Base-by-base conservation (phyloP, 2,888 invertebrate species). In the Crioceris asparagi region DNA sequence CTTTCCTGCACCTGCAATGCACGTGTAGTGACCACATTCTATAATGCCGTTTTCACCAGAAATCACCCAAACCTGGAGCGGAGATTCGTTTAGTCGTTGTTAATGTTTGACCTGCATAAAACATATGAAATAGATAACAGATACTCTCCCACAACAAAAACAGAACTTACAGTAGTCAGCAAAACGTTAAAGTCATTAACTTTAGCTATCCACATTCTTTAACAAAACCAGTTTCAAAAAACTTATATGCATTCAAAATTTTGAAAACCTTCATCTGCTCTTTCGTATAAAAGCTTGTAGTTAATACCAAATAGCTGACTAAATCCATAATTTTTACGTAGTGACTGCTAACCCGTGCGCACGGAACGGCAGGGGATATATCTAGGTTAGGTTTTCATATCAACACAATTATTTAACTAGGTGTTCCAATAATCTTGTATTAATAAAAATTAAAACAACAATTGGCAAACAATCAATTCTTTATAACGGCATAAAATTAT, bases 21-120 rank as follows among this genome's bases (percentile, higher is more conserved):
- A n/a, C n/a, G n/a, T 21, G 46, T 46, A 48, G 18, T 48, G 46
- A 10, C 39, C 43, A 29, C 16, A 35, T 17, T 25, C 11, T 16
- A 11, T n/a, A n/a, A n/a, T n/a, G n/a, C n/a, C n/a, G n/a, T n/a
- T n/a, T n/a, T n/a, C n/a, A n/a, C n/a, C n/a, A n/a, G n/a, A n/a
- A n/a, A 16, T 26, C 8, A 44, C 30, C 39, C 41, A 44, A 3
- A 32, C 32, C 11, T 36, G 8, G 6, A 44, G 21, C 3, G 36
- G 38, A 4, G 7, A 2, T 14, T 36, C 36, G 4, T 30, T 36
- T 35, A 41, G n/a, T n/a, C 30, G 19, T 32, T 46, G 46, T 8
- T 41, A 46, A 39, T 43, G 45, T 17, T 39, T 39, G 4, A 44
- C 41, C 38, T 44, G n/a, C n/a, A n/a, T 33, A 33, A 29, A 27